These are phyloP conservation scores for Pseudanteris insignis DNA, from an alignment of 2,888 invertebrate genomes.

Conservation along the genomic window DNA sequence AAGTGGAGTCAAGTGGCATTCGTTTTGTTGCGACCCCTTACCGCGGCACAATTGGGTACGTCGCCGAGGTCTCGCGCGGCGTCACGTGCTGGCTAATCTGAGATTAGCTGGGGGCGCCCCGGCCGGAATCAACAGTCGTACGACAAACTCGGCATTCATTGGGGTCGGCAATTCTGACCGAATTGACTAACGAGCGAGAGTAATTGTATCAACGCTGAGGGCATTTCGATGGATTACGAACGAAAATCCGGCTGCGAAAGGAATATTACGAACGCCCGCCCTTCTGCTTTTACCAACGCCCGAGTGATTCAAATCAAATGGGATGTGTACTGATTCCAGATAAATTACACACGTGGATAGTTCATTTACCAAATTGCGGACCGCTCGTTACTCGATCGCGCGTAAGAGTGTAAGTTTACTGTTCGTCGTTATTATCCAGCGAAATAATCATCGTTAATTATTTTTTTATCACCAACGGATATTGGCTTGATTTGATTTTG, in stretches of 20 bases:
- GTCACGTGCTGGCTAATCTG: constrained; percentile 51
- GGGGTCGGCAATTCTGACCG: constrained; percentile 41
- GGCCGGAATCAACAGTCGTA: constrained; percentile 48
- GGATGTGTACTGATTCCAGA: constrained; percentile 21
- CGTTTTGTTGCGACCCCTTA: constrained; percentile 52
- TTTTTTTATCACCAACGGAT: no score
- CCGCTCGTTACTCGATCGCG: neutral
- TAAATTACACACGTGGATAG: constrained; percentile 4
- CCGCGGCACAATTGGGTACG: constrained; percentile 30
- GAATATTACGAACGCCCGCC: no score
- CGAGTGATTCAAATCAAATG: constrained; percentile 34
- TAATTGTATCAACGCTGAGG: constrained; percentile 43
- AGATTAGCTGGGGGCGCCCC: constrained; percentile 47
- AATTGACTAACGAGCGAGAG: constrained; percentile 45
- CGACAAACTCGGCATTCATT: constrained; percentile 44
- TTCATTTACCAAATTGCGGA: neutral
- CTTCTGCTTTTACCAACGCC: constrained; percentile 21
- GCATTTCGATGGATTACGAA: constrained; percentile 32
- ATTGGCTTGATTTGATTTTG: no score
- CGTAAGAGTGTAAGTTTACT: no score
- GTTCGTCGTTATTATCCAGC: no score
- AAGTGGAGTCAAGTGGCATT: constrained; percentile 56
- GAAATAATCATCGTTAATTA: no score
- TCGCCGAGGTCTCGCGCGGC: constrained; percentile 19
- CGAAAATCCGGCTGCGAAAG: constrained; percentile 19